Evolutionary conservation across 2,888 invertebrate genomes (phyloP).

Genomic region (Melanotus villosus): DNA sequence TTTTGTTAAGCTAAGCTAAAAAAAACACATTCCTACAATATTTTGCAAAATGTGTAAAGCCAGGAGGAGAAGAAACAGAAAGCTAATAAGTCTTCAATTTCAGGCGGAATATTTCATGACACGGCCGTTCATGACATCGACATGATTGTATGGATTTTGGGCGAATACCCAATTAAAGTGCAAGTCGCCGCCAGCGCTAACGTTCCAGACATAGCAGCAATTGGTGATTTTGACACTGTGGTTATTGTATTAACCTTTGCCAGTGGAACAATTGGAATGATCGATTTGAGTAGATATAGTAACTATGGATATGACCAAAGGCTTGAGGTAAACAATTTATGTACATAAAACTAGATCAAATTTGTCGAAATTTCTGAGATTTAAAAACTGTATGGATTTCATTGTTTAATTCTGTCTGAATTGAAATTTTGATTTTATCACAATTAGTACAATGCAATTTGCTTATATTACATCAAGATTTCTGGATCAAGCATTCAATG

Average conservation of each 20-base stretch:
- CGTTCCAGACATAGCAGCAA: constrained; percentile 73
- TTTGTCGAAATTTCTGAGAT: too few species aligned
- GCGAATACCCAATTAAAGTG: constrained; percentile 75
- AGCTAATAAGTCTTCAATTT: too few species aligned
- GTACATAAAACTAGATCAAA: background rate
- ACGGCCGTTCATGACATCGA: constrained; percentile 81
- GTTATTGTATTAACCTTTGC: constrained; percentile 74
- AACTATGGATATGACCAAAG: constrained; percentile 80
- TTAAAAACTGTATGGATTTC: too few species aligned
- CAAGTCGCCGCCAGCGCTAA: constrained; percentile 71
- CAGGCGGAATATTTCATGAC: constrained; percentile 79
- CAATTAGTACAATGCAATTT: too few species aligned
- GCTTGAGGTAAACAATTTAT: constrained; percentile 72
- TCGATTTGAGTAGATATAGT: constrained; percentile 76
- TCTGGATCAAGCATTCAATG: too few species aligned
- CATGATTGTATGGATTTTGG: constrained; percentile 75
- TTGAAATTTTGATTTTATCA: too few species aligned
- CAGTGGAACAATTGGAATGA: constrained; percentile 74
- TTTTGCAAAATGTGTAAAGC: too few species aligned
- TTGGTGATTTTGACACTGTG: constrained; percentile 77
- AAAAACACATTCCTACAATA: too few species aligned
- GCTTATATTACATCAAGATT: too few species aligned
- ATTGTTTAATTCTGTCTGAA: too few species aligned
- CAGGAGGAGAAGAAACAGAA: too few species aligned
- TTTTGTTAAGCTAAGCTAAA: too few species aligned